Evolutionary conservation across 2,888 invertebrate species (phyloP), one percentile per base, ranked within the genome.

Genomic region (Apotomis capreana): DNA sequence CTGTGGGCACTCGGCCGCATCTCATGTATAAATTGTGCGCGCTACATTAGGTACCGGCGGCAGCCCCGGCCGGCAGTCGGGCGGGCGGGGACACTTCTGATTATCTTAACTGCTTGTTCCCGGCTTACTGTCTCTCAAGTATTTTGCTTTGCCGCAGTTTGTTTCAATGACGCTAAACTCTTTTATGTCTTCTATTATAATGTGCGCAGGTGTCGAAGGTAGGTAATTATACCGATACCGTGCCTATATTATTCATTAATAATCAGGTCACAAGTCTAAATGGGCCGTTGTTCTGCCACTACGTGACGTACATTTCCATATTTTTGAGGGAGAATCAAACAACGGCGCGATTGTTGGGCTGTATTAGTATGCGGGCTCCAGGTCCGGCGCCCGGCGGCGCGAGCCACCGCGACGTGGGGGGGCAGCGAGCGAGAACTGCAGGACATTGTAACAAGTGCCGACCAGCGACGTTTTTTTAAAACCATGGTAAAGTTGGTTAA

Each of bases 1-100:
- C 67, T 13, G 55, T 59, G 70, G 69, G 36, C 69, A 62, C 40
- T 54, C 64, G 59, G 52, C 52, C 65, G 70, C 65, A 61, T 70
- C 70, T 70, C 70, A 67, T 67, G 65, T 70, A 61, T 70, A 70
- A 70, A 70, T 67, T 57, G 65, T 26, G 51, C 10, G 55, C 55
- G 70, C 46, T 55, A 67, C 65, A 70, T 70, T 67, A 67, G 60
- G 13, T 58, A 49, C 40, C 6, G 40, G 5, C 40, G 40, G 40
- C 6, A 40, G 40, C 40, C 40, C 6, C 40, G 40, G 26, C 26
- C 26, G 26, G 40, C 40, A 46, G 46, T 9, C 46, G 9, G 49
- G 9, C 9, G 49, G 9, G 10, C 8, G 36, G 15, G 44, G 26
- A 26, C 10, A 52, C 51, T 55, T 64, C 5, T 57, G 44, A 57